Base-by-base conservation (phyloP, 2,797 vertebrate species). In the Sebastes iracundus region DNA sequence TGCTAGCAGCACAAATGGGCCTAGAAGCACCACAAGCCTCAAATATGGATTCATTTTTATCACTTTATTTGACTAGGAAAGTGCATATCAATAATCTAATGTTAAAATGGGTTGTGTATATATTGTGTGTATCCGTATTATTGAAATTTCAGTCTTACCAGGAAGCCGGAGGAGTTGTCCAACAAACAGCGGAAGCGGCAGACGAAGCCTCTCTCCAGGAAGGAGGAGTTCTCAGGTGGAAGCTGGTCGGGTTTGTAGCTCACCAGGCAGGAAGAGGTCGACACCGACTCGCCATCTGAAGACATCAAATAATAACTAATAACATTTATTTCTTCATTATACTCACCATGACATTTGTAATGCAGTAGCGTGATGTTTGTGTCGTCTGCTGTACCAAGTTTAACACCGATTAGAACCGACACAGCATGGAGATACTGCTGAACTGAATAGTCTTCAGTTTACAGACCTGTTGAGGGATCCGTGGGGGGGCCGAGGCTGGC, bases 181-280 rank as follows among this genome's bases (percentile, higher is more conserved):
- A 97, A 72, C 62, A 97, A 85, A 82, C 97, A 97, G 80, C 95
- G 94, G 94, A 97, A 96, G 75, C 95, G 95, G 85, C 97, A 97
- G 79, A 96, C 90, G 38, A 97, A 97, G 86, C 79, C 94, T 82
- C 96, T 91, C 82, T 97, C 96, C 86, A 94, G 12, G 4, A 93
- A 96, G 70, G 92, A 94, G 0, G 88, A 92, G 84, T 95, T 94
- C 71, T 96, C 91, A 0, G 90, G 92, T 0, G 68, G 79, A 16
- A 93, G 88, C 28, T 91, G 94, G 14, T 93, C 92, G 0, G 90
- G 91, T 81, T 85, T 80, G 76, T 91, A 92, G 0, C 5, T 33
- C 30, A 93, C 82, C 75, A 84, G 1, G 62, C 75, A 76, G 1
- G 91, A 66, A 2, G 81, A 82, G 59, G 69, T 79, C 4, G 88